These are phyloP conservation scores for Gymnogyps californianus DNA, from an alignment of 2,113 vertebrate species.

Conservation along the genomic window DNA sequence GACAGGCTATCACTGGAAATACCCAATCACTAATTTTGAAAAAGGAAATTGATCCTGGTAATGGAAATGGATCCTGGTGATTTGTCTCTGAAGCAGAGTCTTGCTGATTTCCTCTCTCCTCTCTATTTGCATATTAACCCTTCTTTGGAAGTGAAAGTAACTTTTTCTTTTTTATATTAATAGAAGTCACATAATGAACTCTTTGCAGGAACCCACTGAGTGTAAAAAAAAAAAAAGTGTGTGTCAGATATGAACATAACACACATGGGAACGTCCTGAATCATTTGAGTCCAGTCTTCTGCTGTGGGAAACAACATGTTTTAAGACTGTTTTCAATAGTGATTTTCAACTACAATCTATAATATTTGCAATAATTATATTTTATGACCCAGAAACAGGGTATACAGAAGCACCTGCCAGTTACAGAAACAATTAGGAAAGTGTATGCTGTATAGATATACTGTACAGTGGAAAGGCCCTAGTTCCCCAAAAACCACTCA, in stretches of 20 bases:
- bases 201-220: background rate
- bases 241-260: background rate
- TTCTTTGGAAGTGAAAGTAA: background rate
- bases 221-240: background rate
- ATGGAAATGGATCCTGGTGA: background rate
- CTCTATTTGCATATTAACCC: background rate
- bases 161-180: background rate
- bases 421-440: background rate
- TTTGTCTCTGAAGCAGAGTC: background rate
- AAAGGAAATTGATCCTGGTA: background rate
- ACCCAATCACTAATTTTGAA: background rate
- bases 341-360: background rate
- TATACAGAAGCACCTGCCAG: background rate
- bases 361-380: background rate
- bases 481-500: background rate
- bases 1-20: background rate
- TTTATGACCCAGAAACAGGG: background rate
- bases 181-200: background rate
- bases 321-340: background rate
- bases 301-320: background rate
- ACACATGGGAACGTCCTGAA: background rate
- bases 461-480: background rate
- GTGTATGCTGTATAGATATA: background rate
- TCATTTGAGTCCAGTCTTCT: background rate
- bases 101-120: background rate